Percentiles rank a stretch among this genome's conserved stretches.
Evolutionary conservation across 2,888 invertebrate genomes (phyloP).

Genomic region (Fragum whitleyi): DNA sequence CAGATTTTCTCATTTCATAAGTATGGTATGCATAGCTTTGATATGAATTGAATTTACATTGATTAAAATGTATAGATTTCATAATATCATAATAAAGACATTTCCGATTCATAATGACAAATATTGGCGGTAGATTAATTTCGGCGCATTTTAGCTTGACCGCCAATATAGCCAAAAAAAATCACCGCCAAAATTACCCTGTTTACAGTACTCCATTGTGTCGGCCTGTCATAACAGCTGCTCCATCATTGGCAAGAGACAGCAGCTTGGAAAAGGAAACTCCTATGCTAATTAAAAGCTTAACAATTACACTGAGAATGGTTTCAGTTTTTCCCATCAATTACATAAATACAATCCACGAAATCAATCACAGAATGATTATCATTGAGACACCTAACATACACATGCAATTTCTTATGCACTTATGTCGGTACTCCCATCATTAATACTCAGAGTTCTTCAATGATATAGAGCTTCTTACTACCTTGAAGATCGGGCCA

Average conservation of each 20-base stretch:
- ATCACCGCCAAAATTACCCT: too few species aligned
- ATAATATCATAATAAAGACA: too few species aligned
- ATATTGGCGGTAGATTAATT: too few species aligned
- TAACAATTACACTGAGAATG: slow-evolving; percentile 26
- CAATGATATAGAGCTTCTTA: slow-evolving; percentile 35
- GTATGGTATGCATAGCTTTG: too few species aligned
- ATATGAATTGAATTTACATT: too few species aligned
- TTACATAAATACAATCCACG: slow-evolving; percentile 32
- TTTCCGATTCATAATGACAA: too few species aligned
- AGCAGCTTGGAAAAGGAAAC: slow-evolving; percentile 24
- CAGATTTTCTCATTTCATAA: too few species aligned
- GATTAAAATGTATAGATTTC: too few species aligned
- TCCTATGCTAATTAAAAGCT: slow-evolving; percentile 13
- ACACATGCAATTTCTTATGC: slow-evolving; percentile 46
- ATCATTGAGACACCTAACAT: slow-evolving; percentile 39
- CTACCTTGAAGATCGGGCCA: slow-evolving; percentile 45
- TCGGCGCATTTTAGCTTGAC: too few species aligned
- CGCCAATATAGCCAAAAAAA: too few species aligned
- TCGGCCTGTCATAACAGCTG: slow-evolving; percentile 46
- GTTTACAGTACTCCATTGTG: slow-evolving; percentile 23
- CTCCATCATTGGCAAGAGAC: slow-evolving; percentile 54
- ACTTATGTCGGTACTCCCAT: slow-evolving; percentile 54
- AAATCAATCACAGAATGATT: slow-evolving; percentile 38
- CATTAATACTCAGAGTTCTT: slow-evolving; percentile 33
- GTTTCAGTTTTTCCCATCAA: slow-evolving; percentile 37